Conservation (phyloP, 1,140 invertebrate species). For the Fragariocoptes setiger region DNA sequence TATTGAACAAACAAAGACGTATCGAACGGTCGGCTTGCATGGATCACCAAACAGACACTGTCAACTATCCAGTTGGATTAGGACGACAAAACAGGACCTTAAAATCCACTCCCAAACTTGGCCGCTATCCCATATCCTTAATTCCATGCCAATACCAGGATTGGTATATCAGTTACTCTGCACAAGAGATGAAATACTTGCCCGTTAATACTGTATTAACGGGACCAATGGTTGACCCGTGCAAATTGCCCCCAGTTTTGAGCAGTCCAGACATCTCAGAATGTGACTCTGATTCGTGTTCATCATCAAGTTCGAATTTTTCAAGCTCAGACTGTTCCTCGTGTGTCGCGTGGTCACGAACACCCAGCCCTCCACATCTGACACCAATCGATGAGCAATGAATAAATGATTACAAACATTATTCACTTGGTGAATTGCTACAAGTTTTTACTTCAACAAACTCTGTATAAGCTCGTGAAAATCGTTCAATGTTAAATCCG, state of each 20-base stretch:
- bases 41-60: constrained; percentile 23
- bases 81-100: constrained; percentile 19
- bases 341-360: background rate
- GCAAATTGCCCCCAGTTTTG: constrained; percentile 5
- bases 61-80: constrained; percentile 31
- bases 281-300: constrained; percentile 6
- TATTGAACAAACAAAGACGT: constrained; percentile 37
- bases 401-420: too few relatives aligned
- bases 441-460: too few relatives aligned
- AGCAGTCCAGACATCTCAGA: background rate
- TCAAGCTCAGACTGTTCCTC: background rate
- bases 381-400: too few relatives aligned
- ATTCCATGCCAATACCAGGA: constrained; percentile 76
- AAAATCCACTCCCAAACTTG: background rate
- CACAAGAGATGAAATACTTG: constrained; percentile 37
- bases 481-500: constrained; percentile 3
- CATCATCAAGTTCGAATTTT: background rate
- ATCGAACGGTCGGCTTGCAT: constrained; percentile 26
- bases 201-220: constrained; percentile 64
- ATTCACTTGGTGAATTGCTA: too few relatives aligned
- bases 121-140: constrained; percentile 46
- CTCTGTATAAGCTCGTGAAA: constrained; percentile 1
- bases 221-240: constrained; percentile 21
- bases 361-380: too few relatives aligned
- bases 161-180: constrained; percentile 32